Base-by-base conservation (phyloP, 2,113 vertebrate species). In the Osmerus eperlanus region DNA sequence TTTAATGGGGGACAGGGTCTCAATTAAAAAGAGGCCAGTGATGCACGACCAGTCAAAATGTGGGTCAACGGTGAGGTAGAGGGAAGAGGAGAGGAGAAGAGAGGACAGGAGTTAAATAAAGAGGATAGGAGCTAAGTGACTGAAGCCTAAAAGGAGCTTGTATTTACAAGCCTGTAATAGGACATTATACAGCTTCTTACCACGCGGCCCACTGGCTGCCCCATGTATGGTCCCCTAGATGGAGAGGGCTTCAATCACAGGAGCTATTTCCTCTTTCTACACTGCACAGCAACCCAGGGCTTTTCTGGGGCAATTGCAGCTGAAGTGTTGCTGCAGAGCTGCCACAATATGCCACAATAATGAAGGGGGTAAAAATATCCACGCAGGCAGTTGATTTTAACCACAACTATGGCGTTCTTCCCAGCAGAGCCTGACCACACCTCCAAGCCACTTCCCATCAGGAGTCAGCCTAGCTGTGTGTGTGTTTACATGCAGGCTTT, bases 191-290 rank as follows among this genome's bases (percentile, higher is more conserved):
- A 63, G 75, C 78, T 81, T 86, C 65, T 78, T 84, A 87, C 80
- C 86, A 29, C 65, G 68, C 55, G 21, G 15, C 67, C 32, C 52
- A 60, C 78, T 83, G 25, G 13, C 65, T 32, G 54, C 61, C 77
- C 84, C 82, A 84, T 59, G 54, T 68, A 76, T 77, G 74, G 72
- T 51, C 55, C 73, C 79, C 71, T 83, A 60, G 76, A 82, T 86
- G 84, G 73, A 78, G 77, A 73, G 63, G 81, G 73, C 84, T 84
- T 80, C 80, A 82, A 84, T 88, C 80, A 76, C 32, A 58, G 65
- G 75, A 76, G 71, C 70, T 79, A 83, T 86, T 88, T 86, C 72
- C 56, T 78, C 67, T 84, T 84, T 73, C 79, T 77, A 70, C 79
- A 82, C 13, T 83, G 82, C 75, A 70, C 74, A 75, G 81, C 78